Evolutionary conservation across 2,797 vertebrate species (phyloP).

Genomic region (Sebastes variabilis): DNA sequence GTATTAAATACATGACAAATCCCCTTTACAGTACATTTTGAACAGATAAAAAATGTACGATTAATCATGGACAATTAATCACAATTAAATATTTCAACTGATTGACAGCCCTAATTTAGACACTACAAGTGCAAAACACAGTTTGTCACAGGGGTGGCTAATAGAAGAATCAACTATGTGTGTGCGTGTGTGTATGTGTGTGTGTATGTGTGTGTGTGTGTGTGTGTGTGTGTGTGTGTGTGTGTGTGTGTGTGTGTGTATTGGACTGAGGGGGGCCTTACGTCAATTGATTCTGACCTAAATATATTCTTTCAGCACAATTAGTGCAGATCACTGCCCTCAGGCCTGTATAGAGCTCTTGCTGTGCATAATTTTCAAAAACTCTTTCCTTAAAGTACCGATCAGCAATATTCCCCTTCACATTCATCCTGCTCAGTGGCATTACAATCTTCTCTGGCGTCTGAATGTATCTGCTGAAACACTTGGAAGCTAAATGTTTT

Average conservation of each 20-base stretch:
- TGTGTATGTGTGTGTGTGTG: not conserved
- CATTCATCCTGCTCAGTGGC: slow-evolving; percentile 9
- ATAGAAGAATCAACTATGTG: not conserved
- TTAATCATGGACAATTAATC: too few species aligned
- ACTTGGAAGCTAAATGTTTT: slow-evolving; percentile 26
- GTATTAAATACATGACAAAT: too few species aligned
- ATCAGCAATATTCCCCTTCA: slow-evolving; percentile 20
- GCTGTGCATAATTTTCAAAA: slow-evolving; percentile 31
- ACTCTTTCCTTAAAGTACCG: not conserved
- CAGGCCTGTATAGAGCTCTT: not conserved
- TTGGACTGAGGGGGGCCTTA: not conserved
- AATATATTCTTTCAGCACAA: slow-evolving; percentile 31
- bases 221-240: not conserved
- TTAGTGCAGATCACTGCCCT: slow-evolving; percentile 25
- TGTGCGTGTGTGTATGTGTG: not conserved
- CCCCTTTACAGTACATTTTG: too few species aligned
- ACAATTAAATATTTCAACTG: too few species aligned
- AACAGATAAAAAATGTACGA: too few species aligned
- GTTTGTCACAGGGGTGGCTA: not conserved
- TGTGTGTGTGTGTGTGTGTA: not conserved
- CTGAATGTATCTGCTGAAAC: slow-evolving; percentile 22
- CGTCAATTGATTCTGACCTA: slow-evolving; percentile 13
- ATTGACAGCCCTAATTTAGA: too few species aligned
- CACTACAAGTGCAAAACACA: not conserved
- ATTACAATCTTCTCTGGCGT: slow-evolving; percentile 10